Evolutionary conservation across 2,888 invertebrate species (phyloP).

Genomic region (Pseudoips prasinana): DNA sequence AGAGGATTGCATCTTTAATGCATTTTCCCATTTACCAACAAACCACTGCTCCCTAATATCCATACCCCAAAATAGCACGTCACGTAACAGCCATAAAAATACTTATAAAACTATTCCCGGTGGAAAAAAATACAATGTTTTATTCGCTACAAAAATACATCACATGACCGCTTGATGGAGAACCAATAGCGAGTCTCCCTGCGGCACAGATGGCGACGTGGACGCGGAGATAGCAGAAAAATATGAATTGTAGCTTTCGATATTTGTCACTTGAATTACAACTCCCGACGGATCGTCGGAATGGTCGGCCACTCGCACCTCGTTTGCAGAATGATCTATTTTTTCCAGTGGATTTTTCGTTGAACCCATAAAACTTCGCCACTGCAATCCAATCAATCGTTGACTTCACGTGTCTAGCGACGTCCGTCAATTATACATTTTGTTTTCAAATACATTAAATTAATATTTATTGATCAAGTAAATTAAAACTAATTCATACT

Average conservation of each 20-base stretch:
- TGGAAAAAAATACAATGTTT: conserved; percentile 75
- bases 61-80: conserved; percentile 55
- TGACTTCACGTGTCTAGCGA: conserved; percentile 23
- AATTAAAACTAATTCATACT: conserved; percentile 2
- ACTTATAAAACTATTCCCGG: conserved; percentile 76
- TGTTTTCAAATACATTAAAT: conserved; percentile 17
- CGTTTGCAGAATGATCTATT: conserved; percentile 72
- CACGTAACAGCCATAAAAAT: conserved; percentile 74
- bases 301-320: conserved; percentile 69
- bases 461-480: conserved; percentile 3
- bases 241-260: conserved; percentile 80
- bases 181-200: conserved; percentile 75
- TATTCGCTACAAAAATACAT: conserved; percentile 79
- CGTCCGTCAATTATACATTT: conserved; percentile 11
- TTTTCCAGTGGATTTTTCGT: conserved; percentile 32
- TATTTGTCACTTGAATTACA: conserved; percentile 83
- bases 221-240: conserved; percentile 79
- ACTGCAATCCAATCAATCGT: conserved; percentile 20
- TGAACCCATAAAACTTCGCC: neutral
- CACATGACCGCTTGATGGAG: conserved; percentile 76
- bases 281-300: conserved; percentile 71
- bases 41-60: conserved; percentile 46
- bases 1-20: conserved; percentile 56
- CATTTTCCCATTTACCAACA: conserved; percentile 48
- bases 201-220: conserved; percentile 78